Evolutionary conservation across 2,797 vertebrate genomes (phyloP), one percentile per base, ranked within the genome.

Genomic region (Psittacula echo): DNA sequence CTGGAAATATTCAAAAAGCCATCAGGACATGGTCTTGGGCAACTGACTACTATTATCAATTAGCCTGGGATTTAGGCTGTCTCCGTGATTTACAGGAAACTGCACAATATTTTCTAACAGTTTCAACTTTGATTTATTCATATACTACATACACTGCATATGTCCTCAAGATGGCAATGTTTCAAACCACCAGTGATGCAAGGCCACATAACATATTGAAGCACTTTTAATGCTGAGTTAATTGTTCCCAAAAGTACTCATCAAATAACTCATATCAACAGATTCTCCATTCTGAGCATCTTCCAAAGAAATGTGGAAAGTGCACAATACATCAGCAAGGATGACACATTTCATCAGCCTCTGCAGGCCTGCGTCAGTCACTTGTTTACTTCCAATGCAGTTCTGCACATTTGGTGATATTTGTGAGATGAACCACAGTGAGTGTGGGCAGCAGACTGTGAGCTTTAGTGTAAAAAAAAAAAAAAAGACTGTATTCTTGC

Each of bases 121-220:
- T 44, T 83, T 34, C 8, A 29, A 13, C 39, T 54, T 24, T 11
- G 7, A 48, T 87, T 75, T 68, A 51, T 68, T 92, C 64, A 48
- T 70, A 66, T 2, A 6, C 39, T 29, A 62, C 4, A 1, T n/a
- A 79, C 44, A 44, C 77, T 86, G 22, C 78, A 67, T 82, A 82
- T 8, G 60, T 87, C 95, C 95, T 95, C 93, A 87, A 95, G 88
- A 82, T 89, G 88, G 95, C 95, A 86, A 64, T 92, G 67, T 93
- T 93, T 96, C 80, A 94, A 90, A 95, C 78, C 86, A 66, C 29
- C 34, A 83, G 51, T 60, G 37, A 70, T 34, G 60, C 61, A 65
- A 67, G 29, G 37, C 50, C 60, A 29, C 44, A 45, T 26, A 44
- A 68, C 54, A 20, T 2, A 10, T 6, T 34, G 34, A 86, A 75